Conservation (phyloP, 2,113 vertebrate species). For the Colistium nudipinnis region DNA sequence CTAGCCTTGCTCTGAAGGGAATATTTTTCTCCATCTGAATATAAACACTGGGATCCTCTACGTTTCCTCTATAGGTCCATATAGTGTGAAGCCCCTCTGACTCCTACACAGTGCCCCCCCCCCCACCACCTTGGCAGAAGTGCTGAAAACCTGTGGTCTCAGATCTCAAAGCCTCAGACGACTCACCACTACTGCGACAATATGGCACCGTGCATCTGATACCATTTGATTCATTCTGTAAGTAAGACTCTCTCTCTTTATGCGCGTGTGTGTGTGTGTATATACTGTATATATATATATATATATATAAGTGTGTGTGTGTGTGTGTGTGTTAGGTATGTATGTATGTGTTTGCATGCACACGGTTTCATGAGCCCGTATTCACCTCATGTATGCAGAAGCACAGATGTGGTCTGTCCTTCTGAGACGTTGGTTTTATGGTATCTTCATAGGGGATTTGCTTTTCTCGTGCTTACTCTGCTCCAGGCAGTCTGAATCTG, state of each 20-base stretch:
- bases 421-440: constrained; percentile 66
- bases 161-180: constrained; percentile 62
- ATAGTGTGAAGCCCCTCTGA: constrained; percentile 56
- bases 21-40: constrained; percentile 59
- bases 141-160: constrained; percentile 54
- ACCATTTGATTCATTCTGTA: constrained; percentile 79
- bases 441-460: constrained; percentile 65
- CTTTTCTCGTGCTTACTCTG: constrained; percentile 70
- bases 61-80: constrained; percentile 26
- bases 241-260: constrained; percentile 66
- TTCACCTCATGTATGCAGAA: constrained; percentile 32
- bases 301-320: constrained; percentile 23
- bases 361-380: constrained; percentile 49
- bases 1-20: constrained; percentile 52
- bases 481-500: constrained; percentile 60
- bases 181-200: constrained; percentile 67
- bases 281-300: constrained; percentile 22
- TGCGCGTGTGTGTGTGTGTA: constrained; percentile 23
- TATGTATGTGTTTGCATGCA: constrained; percentile 39
- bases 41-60: constrained; percentile 52
- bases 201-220: constrained; percentile 69
- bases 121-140: constrained; percentile 42
- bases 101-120: constrained; percentile 6
- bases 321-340: constrained; percentile 22
- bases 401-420: constrained; percentile 45